Evolutionary conservation across 2,113 vertebrate genomes (phyloP).

Genomic region (Serilophus lunatus): DNA sequence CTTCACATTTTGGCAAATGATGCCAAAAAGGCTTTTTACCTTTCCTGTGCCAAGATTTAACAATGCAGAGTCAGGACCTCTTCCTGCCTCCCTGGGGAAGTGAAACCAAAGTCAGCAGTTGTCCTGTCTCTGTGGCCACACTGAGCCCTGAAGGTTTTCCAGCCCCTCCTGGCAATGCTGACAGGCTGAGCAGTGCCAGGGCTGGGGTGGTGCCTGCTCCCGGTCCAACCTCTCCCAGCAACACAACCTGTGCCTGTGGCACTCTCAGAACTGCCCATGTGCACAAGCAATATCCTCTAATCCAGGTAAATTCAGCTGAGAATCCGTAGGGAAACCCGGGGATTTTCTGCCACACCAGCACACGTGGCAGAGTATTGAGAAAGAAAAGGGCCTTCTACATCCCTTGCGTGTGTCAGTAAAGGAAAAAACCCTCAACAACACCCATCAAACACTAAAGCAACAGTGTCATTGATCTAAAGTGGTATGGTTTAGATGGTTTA

Average conservation of each 20-base stretch:
- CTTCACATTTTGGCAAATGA: background rate
- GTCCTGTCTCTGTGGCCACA: background rate
- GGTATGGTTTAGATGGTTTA: too few relatives aligned
- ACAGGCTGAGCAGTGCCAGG: background rate
- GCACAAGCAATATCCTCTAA: background rate
- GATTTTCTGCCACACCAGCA: background rate
- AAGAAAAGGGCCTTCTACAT: background rate
- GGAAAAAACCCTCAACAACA: background rate
- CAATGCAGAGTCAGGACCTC: background rate
- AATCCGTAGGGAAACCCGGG: background rate
- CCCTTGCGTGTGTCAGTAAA: background rate
- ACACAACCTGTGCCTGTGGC: background rate
- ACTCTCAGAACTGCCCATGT: background rate
- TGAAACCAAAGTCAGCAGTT: background rate
- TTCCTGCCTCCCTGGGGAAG: background rate
- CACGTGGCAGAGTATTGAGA: background rate
- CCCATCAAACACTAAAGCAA: background rate
- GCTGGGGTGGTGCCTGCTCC: background rate
- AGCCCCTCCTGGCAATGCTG: background rate
- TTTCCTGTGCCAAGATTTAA: background rate
- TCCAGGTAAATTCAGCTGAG: background rate
- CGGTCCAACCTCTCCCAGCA: background rate
- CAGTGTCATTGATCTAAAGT: background rate
- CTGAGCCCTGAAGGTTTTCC: background rate
- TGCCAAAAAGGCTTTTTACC: constrained; percentile 6